phyloP scores from a whole-genome alignment of 2,113 vertebrate genomes.

The Rhinichthys klamathensis region DNA sequence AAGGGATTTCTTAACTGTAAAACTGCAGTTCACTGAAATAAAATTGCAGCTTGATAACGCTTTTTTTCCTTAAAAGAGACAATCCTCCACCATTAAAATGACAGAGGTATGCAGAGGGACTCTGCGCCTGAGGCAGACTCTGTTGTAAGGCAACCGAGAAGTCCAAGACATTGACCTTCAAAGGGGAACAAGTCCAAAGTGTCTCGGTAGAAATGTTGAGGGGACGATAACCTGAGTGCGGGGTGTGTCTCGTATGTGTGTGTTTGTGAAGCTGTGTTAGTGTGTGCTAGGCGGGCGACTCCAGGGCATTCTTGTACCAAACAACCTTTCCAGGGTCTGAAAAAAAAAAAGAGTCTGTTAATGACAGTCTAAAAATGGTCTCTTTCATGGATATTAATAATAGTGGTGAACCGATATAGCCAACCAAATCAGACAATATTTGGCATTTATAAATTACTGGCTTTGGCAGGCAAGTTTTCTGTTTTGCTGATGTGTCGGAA shows the following conservation, averaged over 20 bases:
- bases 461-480: no score
- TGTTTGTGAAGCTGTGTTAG: constrained; percentile 55
- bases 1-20: constrained; percentile 47
- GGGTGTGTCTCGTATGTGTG: constrained; percentile 57
- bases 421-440: no score
- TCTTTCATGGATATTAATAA: background rate
- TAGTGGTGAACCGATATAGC: background rate
- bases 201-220: constrained; percentile 73
- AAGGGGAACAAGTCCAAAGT: constrained; percentile 76
- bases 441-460: no score
- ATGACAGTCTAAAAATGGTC: background rate
- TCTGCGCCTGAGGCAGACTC: constrained; percentile 73
- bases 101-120: constrained; percentile 54
- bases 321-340: constrained; percentile 74
- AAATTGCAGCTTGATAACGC: constrained; percentile 48
- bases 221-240: constrained; percentile 66
- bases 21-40: constrained; percentile 60
- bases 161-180: constrained; percentile 70
- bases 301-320: constrained; percentile 74
- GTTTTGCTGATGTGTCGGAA: no score
- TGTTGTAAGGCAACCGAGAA: constrained; percentile 79
- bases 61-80: constrained; percentile 60
- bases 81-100: constrained; percentile 62
- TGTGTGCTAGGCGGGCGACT: constrained; percentile 71
- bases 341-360: constrained; percentile 43